Conservation (phyloP, 2,797 vertebrate genomes). For the Cynodonichthys magdalenae region DNA sequence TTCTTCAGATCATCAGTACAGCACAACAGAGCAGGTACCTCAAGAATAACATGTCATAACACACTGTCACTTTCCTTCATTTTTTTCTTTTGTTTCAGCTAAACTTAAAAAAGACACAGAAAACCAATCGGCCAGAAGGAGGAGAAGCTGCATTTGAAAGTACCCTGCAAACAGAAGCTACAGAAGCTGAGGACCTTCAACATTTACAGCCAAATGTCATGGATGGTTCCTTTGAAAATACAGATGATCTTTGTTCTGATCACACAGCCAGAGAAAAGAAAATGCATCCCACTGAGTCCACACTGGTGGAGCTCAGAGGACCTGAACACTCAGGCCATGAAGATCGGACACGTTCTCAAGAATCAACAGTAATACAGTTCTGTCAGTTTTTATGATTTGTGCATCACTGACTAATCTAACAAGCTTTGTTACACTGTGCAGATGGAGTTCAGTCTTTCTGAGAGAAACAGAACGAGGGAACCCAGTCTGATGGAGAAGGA, state of each 20-base stretch:
- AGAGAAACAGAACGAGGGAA: conserved; percentile 31
- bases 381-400: background rate
- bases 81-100: conserved; percentile 12
- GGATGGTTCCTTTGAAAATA: conserved; percentile 14
- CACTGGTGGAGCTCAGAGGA: conserved; percentile 28
- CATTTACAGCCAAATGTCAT: background rate
- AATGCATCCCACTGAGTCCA: conserved; percentile 22
- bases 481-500: conserved; percentile 34
- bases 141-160: conserved; percentile 16
- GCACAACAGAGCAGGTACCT: conserved; percentile 46
- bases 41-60: background rate
- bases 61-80: background rate
- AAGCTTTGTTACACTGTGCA: conserved; percentile 24
- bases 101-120: background rate
- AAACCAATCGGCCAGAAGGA: conserved; percentile 1
- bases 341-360: conserved; percentile 22
- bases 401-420: background rate
- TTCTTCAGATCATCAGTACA: conserved; percentile 36
- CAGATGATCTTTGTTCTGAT: conserved; percentile 12
- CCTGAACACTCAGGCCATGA: background rate
- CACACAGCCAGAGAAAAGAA: conserved; percentile 17
- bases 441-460: conserved; percentile 29
- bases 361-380: conserved; percentile 29
- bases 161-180: conserved; percentile 12
- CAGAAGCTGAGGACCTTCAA: conserved; percentile 18